Evolutionary conservation across 1,140 invertebrate species (phyloP).

Genomic region (Lepidostoma basale): DNA sequence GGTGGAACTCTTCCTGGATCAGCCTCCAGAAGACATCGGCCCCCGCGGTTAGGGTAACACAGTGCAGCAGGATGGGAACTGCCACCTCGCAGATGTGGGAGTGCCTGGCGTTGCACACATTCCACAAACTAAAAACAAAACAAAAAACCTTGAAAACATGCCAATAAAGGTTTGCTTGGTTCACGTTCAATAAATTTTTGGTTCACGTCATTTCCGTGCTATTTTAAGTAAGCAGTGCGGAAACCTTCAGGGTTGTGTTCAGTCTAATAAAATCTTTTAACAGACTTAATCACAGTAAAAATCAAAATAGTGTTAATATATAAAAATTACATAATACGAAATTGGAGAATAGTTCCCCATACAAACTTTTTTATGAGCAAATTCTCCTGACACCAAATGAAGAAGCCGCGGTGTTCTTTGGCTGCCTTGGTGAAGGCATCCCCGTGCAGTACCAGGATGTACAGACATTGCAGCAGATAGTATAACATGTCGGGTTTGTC

Average conservation of each 20-base stretch:
- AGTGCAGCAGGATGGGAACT: slow-evolving; percentile 92
- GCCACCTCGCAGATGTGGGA: slow-evolving; percentile 90
- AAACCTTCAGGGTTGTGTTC: too few species aligned
- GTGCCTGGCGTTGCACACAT: slow-evolving; percentile 88
- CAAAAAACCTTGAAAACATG: too few species aligned
- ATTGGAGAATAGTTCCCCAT: background rate
- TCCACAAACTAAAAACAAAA: slow-evolving; percentile 87
- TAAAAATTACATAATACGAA: too few species aligned
- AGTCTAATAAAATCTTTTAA: too few species aligned
- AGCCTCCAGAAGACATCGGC: slow-evolving; percentile 94
- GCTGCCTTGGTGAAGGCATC: slow-evolving; percentile 89
- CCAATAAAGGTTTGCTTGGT: too few species aligned
- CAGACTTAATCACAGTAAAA: too few species aligned
- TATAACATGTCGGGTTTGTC: slow-evolving; percentile 93
- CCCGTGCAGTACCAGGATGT: slow-evolving; percentile 90
- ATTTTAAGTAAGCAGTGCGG: too few species aligned
- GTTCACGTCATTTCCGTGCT: too few species aligned
- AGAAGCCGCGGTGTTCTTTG: slow-evolving; percentile 90
- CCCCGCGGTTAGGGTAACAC: slow-evolving; percentile 89
- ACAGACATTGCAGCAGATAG: slow-evolving; percentile 90
- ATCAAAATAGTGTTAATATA: too few species aligned
- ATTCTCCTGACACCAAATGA: slow-evolving; percentile 98
- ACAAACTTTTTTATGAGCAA: slow-evolving; percentile 88
- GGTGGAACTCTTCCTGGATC: slow-evolving; percentile 92
- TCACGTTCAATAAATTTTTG: too few species aligned